Conservation (phyloP, 1,140 invertebrate genomes). For the Agraylea sexmaculata region DNA sequence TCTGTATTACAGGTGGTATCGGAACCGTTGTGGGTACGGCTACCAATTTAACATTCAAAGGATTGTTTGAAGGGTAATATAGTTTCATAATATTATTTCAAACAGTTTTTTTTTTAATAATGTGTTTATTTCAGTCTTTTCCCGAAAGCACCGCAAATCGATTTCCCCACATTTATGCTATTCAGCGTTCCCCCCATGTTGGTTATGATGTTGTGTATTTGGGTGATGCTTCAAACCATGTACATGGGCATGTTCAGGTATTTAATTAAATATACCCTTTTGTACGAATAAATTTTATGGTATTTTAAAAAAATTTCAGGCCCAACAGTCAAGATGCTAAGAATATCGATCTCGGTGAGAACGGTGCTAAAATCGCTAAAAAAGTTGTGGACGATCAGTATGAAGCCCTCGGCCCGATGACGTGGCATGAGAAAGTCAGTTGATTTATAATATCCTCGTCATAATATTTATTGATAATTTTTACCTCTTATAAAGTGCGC, state of each 20-base stretch:
- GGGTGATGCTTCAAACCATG: conserved; percentile 58
- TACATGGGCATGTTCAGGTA: conserved; percentile 61
- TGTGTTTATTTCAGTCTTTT: conserved; percentile 37
- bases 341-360: conserved; percentile 39
- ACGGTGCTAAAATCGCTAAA: conserved; percentile 50
- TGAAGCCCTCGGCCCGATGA: conserved; percentile 62
- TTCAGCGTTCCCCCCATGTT: conserved; percentile 57
- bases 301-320: conserved; percentile 23
- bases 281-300: conserved; percentile 2
- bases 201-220: conserved; percentile 57
- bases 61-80: conserved; percentile 52
- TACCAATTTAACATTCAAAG: conserved; percentile 79
- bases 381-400: conserved; percentile 62
- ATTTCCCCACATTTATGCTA: conserved; percentile 68
- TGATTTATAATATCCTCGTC: conserved; percentile 1
- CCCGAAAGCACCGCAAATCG: conserved; percentile 45
- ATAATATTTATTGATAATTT: conserved; percentile 3
- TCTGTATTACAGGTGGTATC: conserved; percentile 48
- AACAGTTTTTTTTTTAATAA: conserved; percentile 9
- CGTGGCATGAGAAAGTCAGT: conserved; percentile 60
- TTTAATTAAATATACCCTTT: conserved; percentile 6
- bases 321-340: conserved; percentile 48
- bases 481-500: conserved; percentile 39
- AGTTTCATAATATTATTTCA: conserved; percentile 7
- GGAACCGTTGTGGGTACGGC: conserved; percentile 80